Evolutionary conservation across 2,888 invertebrate species (phyloP), one percentile per base, ranked within the genome.

Genomic region (Artemia sinica): DNA sequence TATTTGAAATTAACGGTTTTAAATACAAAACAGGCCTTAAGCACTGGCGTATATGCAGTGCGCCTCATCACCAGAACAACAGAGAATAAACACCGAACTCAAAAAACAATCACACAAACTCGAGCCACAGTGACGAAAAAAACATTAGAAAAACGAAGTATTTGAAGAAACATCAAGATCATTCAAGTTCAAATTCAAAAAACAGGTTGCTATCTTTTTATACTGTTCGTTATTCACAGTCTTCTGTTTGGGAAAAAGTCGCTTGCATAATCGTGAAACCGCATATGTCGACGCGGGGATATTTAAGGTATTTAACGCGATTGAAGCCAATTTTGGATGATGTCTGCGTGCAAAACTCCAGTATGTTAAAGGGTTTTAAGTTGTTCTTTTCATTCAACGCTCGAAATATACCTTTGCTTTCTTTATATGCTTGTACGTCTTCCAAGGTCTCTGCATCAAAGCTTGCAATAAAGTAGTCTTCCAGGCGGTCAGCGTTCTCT

Each of bases 401-500:
- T 58, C 28, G 63, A 58, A 58, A 28, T n/a, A 58, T 8, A n/a
- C 63, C 63, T 28, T 28, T 8, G 8, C 10, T 28, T 58, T 58
- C 63, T 58, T 58, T 58, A 58, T 58, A 58, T 58, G 63, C 63
- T 28, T 58, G 63, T 8, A 58, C n/a, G 28, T 58, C 63, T 28
- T 58, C 63, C 63, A 58, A 28, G 9, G 14, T 28, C 14, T n/a
- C n/a, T 28, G 14, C 63, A 28, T 58, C 63, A n/a, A 10, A 10
- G 14, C n/a, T 58, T 18, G n/a, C 63, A 58, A 58, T 18, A 8
- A 58, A 58, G 10, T n/a, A 58, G 14, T 58, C 63, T 58, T 58
- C 63, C 63, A 58, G n/a, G n/a, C 28, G n/a, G 63, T 10, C 63
- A 58, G n/a, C n/a, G 28, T 58, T 8, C 8, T 58, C n/a, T 18